Base-by-base conservation (phyloP, 2,113 vertebrate species). In the Micromys minutus region DNA sequence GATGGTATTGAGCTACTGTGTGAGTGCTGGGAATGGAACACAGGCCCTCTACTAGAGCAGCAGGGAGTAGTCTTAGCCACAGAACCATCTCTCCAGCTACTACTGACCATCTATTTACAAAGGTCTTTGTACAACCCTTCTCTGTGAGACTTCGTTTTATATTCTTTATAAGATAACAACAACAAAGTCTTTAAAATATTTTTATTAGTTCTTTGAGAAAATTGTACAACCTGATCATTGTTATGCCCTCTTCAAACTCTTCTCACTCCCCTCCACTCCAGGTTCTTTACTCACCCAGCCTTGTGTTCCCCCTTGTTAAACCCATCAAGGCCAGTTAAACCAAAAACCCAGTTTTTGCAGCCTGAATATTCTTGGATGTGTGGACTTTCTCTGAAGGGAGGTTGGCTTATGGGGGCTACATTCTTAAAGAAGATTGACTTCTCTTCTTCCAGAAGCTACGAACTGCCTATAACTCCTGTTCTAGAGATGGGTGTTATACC, bases 1-100 rank as follows among this genome's bases (percentile, higher is more conserved):
- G 6, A 81, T 8, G 55, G 24, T 8, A 29, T 29, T 26, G 0
- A 59, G n/a, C 22, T 2, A 39, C 36, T 0, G 26, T 2, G 13
- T 81, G 77, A 13, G 21, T 81, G 12, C 12, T 81, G 79, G n/a
- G 79, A 59, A 59, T 55, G 2, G 55, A 26, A 39, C 39, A 7
- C 12, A 59, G 36, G n/a, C 21, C 5, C 6, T 39, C 22, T 39
- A 4, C 22, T 2, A 42, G 22, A 81, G 22, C 55, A 59, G 55
- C 24, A 26, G n/a, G n/a, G n/a, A n/a, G 55, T 16, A 13, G 21
- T 24, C 19, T 80, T 52, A 79, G 21, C 47, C 31, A 16, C 36
- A 0, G 6, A 81, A 22, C 12, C 36, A 26, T 59, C 12, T 59
- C 79, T 59, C 52, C 36, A 81, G 26, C 79, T 57, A 13, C 21